phyloP scores from a whole-genome alignment of 2,888 invertebrate genomes.

The Zaprionus lineosus region DNA sequence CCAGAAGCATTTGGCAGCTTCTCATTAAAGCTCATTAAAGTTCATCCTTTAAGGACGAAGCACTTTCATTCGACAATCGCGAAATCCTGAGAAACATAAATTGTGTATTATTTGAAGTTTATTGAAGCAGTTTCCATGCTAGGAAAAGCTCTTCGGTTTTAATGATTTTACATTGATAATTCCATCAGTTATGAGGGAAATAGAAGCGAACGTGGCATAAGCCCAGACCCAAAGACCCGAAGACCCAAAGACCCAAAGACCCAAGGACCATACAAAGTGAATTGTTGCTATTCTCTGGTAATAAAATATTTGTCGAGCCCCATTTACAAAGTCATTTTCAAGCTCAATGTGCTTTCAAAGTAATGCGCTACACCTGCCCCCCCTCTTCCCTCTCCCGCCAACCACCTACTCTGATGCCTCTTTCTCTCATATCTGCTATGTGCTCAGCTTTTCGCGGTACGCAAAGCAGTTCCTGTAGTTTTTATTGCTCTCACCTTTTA shows the following conservation, averaged over 20 bases:
- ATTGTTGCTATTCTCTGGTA: conserved; percentile 65
- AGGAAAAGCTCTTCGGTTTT: conserved; percentile 2
- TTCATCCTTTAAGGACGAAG: no score
- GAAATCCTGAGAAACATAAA: no score
- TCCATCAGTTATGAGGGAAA: conserved; percentile 10
- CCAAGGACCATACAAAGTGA: conserved; percentile 47
- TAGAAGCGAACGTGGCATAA: conserved; percentile 13
- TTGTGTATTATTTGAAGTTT: no score
- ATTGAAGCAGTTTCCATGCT: no score
- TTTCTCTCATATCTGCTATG: neutral
- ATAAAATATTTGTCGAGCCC: conserved; percentile 74
- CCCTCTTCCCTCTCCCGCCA: neutral
- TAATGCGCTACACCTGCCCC: conserved; percentile 70
- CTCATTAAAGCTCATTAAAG: no score
- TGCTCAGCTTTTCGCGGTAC: neutral
- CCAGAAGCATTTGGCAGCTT: no score
- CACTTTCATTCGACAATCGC: no score
- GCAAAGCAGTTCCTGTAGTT: conserved; percentile 64
- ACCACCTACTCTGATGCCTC: no score
- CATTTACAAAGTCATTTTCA: conserved; percentile 77
- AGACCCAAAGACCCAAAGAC: no score
- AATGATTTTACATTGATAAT: conserved; percentile 32
- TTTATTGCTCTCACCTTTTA: conserved; percentile 59
- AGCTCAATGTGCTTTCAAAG: conserved; percentile 71
- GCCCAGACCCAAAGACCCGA: no score